Base-by-base conservation (phyloP, 2,797 vertebrate genomes). In the Brachyalestes nurse region DNA sequence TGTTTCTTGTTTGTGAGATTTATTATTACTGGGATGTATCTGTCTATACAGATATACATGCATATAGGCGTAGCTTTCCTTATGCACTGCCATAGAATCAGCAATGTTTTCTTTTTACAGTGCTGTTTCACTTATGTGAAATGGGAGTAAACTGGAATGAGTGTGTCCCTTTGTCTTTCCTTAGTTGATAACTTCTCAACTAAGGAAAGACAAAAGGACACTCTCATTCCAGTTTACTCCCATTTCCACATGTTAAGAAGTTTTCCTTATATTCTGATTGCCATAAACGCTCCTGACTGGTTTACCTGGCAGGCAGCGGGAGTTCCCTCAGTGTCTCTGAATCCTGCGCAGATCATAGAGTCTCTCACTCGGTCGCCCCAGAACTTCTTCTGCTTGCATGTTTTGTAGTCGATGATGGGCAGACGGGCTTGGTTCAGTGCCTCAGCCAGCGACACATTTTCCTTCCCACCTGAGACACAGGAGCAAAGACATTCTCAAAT, bases 351-450 rank as follows among this genome's bases (percentile, higher is more conserved):
- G 86, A 94, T 93, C 94, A 93, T 95, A 13, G 95, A 95, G 88
- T 95, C 94, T 16, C 93, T 90, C 47, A 96, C 93, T 0, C 95
- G 94, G 51, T 95, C 93, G 8, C 96, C 96, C 96, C 96, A 96
- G 88, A 96, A 96, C 84, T 95, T 96, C 90, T 95, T 95, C 86
- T 94, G 94, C 49, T 81, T 60, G 62, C 94, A 94, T 17, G 92
- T 94, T 78, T 92, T 94, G 84, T 90, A 92, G 89, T 93, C 95
- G 1, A 94, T 94, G 87, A 95, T 91, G 64, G 96, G 93, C 53
- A 93, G 89, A 13, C 92, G 90, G 21, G 93, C 94, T 87, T 94
- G 95, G 82, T 95, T 95, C 79, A 95, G 83, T 5, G 91, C 87
- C 78, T 94, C 93, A 8, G 93, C 93, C 72, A 93, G 79, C 42